These are phyloP conservation scores for Bombus fervidus DNA, from an alignment of 1,140 invertebrate genomes.

Conservation along the genomic window DNA sequence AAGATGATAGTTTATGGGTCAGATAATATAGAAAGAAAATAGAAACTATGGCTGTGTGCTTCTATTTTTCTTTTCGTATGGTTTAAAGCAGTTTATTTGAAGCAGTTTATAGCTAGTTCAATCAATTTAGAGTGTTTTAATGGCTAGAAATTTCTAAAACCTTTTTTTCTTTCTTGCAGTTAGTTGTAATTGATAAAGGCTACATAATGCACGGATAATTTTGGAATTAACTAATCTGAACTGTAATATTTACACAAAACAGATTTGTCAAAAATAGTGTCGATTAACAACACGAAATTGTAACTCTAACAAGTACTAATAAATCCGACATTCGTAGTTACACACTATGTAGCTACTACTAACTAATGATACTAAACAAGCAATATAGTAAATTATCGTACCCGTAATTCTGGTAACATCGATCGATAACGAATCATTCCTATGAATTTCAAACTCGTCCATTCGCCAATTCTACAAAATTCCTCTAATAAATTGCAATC, in stretches of 20 bases:
- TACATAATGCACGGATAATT: background rate
- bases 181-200: background rate
- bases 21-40: background rate
- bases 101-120: too few relatives aligned
- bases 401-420: conserved; percentile 4
- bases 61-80: background rate
- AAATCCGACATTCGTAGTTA: background rate
- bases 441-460: background rate
- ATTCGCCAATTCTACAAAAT: conserved; percentile 18
- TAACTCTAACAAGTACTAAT: background rate
- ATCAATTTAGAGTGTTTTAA: too few relatives aligned
- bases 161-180: too few relatives aligned
- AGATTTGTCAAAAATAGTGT: background rate
- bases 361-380: conserved; percentile 10
- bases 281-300: background rate
- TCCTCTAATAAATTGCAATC: conserved; percentile 70
- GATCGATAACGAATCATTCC: conserved; percentile 25
- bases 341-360: background rate
- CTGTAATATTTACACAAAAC: background rate
- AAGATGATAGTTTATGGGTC: too few relatives aligned
- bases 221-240: background rate
- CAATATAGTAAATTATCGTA: background rate
- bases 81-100: too few relatives aligned
- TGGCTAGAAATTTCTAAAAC: too few relatives aligned
- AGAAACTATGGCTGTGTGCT: background rate